Evolutionary conservation across 92 coral and sea anemone species (phyloP).

Genomic region (Chrysogorgia sp.): DNA sequence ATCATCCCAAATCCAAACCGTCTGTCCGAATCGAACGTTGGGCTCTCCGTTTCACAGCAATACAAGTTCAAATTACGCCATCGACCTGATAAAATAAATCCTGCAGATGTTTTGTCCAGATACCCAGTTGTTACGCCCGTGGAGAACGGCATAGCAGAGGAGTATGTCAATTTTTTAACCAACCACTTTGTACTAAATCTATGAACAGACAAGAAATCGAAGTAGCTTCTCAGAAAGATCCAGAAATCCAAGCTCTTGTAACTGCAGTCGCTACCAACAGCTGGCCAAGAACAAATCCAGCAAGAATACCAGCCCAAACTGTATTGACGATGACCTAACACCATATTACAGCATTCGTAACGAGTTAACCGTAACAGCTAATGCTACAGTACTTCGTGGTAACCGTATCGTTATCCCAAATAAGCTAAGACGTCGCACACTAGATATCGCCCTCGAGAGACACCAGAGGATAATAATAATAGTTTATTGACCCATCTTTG

Average conservation of each 20-base stretch:
- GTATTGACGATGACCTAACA: not conserved
- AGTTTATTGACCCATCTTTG: too few species aligned
- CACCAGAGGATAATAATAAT: constrained; percentile 9
- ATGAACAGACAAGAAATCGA: not conserved
- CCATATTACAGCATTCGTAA: not conserved
- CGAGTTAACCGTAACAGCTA: not conserved
- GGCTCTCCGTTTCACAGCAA: constrained; percentile 7
- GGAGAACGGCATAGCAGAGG: not conserved
- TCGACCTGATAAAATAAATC: constrained; percentile 10
- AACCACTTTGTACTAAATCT: too few species aligned
- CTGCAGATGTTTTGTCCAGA: not conserved
- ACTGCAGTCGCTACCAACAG: not conserved
- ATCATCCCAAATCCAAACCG: not conserved
- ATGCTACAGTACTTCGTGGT: constrained; percentile 5
- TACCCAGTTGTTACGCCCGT: not conserved
- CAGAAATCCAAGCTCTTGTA: constrained; percentile 23
- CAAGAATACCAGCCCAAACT: not conserved
- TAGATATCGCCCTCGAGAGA: not conserved
- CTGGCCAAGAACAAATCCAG: not conserved
- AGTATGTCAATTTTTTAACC: not conserved
- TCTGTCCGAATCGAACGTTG: constrained; percentile 19
- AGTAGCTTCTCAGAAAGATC: constrained; percentile 29
- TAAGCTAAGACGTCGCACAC: not conserved
- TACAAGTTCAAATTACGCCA: not conserved
- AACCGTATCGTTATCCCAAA: not conserved